These are phyloP conservation scores for Limenitis camilla DNA, from an alignment of 2,888 invertebrate species.

Conservation along the genomic window DNA sequence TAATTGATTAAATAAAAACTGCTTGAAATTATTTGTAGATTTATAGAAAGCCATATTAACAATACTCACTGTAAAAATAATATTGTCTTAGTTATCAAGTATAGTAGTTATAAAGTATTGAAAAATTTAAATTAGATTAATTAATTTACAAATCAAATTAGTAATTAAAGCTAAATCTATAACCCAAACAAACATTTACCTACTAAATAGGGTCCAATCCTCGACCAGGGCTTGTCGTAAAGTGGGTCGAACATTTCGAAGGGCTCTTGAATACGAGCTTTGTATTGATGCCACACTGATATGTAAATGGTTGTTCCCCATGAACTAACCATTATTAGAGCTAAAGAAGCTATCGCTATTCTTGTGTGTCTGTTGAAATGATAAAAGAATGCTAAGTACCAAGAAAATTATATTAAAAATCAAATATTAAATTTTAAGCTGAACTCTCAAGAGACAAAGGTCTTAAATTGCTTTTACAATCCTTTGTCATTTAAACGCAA, in stretches of 20 bases:
- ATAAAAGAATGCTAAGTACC: slow-evolving; percentile 10
- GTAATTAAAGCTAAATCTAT: neutral
- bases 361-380: slow-evolving; percentile 72
- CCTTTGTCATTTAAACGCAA: too few relatives aligned
- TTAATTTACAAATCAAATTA: neutral
- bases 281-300: slow-evolving; percentile 83
- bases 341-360: slow-evolving; percentile 73
- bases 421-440: too few relatives aligned
- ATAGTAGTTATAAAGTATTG: too few relatives aligned
- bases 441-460: too few relatives aligned
- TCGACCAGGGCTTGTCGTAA: slow-evolving; percentile 89
- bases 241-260: slow-evolving; percentile 88
- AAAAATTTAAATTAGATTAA: too few relatives aligned
- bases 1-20: too few relatives aligned
- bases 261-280: slow-evolving; percentile 83
- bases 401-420: too few relatives aligned
- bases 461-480: too few relatives aligned
- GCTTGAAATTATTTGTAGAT: too few relatives aligned
- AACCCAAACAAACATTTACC: slow-evolving; percentile 61
- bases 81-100: too few relatives aligned
- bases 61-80: too few relatives aligned
- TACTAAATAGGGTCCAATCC: slow-evolving; percentile 86
- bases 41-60: too few relatives aligned
- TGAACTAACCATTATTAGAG: slow-evolving; percentile 78
- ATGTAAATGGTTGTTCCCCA: slow-evolving; percentile 85